Percentiles rank a stretch among this genome's conserved stretches.
These are phyloP conservation scores for Arbacia lixula DNA, from an alignment of 53 echinoderm and acorn worm species.

Conservation along the genomic window DNA sequence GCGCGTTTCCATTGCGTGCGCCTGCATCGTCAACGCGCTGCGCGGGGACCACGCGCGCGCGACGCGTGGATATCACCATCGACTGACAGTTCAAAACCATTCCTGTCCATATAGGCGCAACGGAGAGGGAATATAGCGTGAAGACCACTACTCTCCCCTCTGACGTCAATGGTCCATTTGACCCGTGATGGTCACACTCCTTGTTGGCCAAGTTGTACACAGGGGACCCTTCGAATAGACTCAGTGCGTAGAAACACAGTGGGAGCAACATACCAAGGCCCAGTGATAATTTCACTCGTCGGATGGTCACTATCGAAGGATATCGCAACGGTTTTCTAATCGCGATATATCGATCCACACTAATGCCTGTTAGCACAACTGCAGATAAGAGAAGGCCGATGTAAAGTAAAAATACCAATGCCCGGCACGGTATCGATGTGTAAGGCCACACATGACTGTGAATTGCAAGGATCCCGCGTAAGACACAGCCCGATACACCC, in stretches of 20 bases:
- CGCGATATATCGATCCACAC: conserved; percentile 14
- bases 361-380: not conserved
- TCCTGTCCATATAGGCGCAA: not conserved
- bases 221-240: not conserved
- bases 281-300: not conserved
- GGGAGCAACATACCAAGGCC: not conserved
- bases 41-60: conserved; percentile 10
- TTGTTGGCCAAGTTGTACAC: not conserved
- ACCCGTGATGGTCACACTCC: too few relatives aligned
- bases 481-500: not conserved
- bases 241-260: not conserved
- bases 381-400: conserved; percentile 6
- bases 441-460: not conserved
- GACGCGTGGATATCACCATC: not conserved
- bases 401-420: not conserved
- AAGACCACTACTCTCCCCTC: not conserved
- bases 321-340: conserved; percentile 10
- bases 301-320: not conserved
- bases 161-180: too few relatives aligned
- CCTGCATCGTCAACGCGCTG: not conserved
- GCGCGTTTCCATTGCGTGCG: not conserved
- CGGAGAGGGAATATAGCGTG: not conserved
- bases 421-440: too few relatives aligned
- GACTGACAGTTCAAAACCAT: not conserved
- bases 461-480: not conserved